Conservation (phyloP, 2,113 vertebrate species). For the Ammodramus savannarum region DNA sequence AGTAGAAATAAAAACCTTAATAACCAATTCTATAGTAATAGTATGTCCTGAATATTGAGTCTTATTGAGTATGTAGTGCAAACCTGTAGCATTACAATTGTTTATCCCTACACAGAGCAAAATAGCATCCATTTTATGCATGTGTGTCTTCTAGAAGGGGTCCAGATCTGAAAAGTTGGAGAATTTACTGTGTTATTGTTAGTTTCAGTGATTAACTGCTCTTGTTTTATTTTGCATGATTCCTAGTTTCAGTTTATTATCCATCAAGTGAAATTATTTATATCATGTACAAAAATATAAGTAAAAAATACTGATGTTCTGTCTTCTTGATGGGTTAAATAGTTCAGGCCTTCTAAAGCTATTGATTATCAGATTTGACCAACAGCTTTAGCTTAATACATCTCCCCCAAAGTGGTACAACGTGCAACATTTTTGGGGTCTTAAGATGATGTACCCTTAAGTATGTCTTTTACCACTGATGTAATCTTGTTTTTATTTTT, state of each 20-base stretch:
- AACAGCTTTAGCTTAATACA: not conserved
- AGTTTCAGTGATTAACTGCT: not conserved
- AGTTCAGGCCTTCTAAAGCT: not conserved
- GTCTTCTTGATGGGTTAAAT: not conserved
- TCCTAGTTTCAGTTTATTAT: not conserved
- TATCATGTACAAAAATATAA: not conserved
- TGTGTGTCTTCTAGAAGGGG: not conserved
- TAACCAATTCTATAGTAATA: not conserved
- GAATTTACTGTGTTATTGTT: not conserved
- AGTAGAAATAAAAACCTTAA: not conserved
- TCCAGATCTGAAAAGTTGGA: not conserved
- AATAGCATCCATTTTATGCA: not conserved
- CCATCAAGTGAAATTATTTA: not conserved
- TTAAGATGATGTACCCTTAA: not conserved
- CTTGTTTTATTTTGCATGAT: not conserved
- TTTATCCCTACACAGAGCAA: not conserved
- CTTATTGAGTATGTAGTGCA: not conserved
- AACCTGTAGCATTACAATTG: not conserved
- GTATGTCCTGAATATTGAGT: not conserved
- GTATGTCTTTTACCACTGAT: not conserved
- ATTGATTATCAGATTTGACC: not conserved
- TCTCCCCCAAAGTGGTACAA: not conserved
- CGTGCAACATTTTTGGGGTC: not conserved
- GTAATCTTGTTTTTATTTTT: not conserved
- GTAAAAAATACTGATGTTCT: not conserved